Evolutionary conservation across 2,888 invertebrate species (phyloP).

Genomic region (Lasioglossum lativentre): DNA sequence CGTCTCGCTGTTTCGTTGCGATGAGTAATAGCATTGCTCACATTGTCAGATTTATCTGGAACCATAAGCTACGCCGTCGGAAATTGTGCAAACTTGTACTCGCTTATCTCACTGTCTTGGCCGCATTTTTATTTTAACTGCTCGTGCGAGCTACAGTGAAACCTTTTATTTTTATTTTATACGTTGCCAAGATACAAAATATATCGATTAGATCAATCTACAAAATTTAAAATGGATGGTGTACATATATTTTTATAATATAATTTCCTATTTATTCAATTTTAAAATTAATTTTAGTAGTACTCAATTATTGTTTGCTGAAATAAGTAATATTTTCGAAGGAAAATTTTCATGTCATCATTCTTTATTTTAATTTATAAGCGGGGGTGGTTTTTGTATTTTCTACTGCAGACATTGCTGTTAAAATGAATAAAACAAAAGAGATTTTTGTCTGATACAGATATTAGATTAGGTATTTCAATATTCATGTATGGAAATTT

Average conservation of each 20-base stretch:
- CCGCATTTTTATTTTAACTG: not conserved
- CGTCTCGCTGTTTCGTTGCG: not conserved
- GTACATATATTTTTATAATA: no score
- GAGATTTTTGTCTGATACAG: not conserved
- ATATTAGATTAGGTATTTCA: not conserved
- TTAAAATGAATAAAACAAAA: no score
- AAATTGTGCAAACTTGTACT: not conserved
- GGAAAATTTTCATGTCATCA: no score
- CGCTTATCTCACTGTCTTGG: not conserved
- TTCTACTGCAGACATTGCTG: not conserved
- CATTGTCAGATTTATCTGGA: slow-evolving; percentile 13
- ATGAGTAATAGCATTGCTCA: not conserved
- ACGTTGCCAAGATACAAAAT: not conserved
- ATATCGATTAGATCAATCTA: not conserved
- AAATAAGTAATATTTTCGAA: not conserved
- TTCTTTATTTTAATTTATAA: not conserved
- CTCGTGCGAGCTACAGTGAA: not conserved
- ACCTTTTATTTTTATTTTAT: no score
- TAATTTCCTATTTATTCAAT: not conserved
- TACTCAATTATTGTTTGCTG: not conserved
- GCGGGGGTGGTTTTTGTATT: not conserved
- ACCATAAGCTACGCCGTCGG: not conserved
- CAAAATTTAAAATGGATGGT: no score
- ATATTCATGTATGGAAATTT: not conserved
- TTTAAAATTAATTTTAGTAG: not conserved